Evolutionary conservation across 2,113 vertebrate species (phyloP), one percentile per base, ranked within the genome.

Genomic region (Dinomys branickii): DNA sequence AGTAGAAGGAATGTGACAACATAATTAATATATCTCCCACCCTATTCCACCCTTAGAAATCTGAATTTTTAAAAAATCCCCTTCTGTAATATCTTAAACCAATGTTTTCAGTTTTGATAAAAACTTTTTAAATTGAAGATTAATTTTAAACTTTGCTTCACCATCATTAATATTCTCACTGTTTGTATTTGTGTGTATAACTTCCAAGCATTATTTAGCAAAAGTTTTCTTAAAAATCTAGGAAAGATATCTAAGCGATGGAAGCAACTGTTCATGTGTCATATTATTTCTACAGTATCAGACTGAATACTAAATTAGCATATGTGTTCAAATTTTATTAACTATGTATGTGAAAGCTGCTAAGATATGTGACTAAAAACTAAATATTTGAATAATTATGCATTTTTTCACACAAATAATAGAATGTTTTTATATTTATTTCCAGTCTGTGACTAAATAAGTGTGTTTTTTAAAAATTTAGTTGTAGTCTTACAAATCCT

Each of bases 271-370:
- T 61, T 90, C 13, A 54, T 41, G 10, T 92, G 52, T 54, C 2
- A 85, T 47, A 38, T 24, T 65, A 56, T 1, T 5, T 91, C 33
- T 52, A 9, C 30, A 47, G 33, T 69, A 52, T 87, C 14, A 84
- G 90, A 84, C 9, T 12, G 26, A 94, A 69, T 26, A 24, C 22
- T 47, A 47, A 69, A 26, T 85, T 67, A 71, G 65, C n/a, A 81
- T 77, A 71, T 93, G 67, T 10, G 5, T 78, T 94, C 61, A 92
- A 54, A 61, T 78, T 92, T 90, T 61, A 82, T 96, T 56, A 52
- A 50, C 67, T 28, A 20, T 84, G 50, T 54, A 44, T 35, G 69
- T 92, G 50, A 71, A 93, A 56, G 14, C 54, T 84, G 17, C 73
- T 93, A 67, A 94, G 87, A 50, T 82, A 93, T 58, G 5, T 75